Base-by-base conservation (phyloP, 2,888 invertebrate genomes). In the Leptinotarsa juncta region DNA sequence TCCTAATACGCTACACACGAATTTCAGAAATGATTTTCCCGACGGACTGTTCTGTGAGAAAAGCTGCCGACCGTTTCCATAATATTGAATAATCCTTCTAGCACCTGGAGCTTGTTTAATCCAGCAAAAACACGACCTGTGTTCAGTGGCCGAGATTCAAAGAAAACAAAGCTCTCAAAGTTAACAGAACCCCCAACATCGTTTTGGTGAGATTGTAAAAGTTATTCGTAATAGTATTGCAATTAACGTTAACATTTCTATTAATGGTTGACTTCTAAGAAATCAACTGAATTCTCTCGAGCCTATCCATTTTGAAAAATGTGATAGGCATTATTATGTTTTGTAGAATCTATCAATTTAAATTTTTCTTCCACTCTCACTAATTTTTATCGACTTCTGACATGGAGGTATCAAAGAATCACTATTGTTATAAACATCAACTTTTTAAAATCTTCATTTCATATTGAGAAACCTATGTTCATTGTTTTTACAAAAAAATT, bases 91-190 rank as follows among this genome's bases (percentile, higher is more conserved):
- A 62, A 62, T 62, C 32, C 42, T 42, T 62, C 62, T 62, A 32
- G 42, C 62, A 62, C 62, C 62, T 62, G 62, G 42, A 62, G 42
- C 42, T 62, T 62, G 62, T 32, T 62, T 62, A 62, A 62, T 62
- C 26, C 62, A 62, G 42, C 62, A 42, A 62, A 62, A 62, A 62
- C 62, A 62, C 42, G 32, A 62, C 62, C 42, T 12, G 62, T 62
- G 62, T 62, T 62, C n/a, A 62, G 42, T 32, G 32, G 57, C 57
- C 15, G 57, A 23, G 57, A 57, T 57, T 26, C 57, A 57, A 57
- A 57, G 57, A 57, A 57, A 57, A 57, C 57, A 57, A 57, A 57
- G 57, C 57, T 23, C 23, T 20, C 57, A 57, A 57, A 57, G 57
- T 57, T 26, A 57, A 57, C 57, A 15, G 57, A 57, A 57, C 57